Conservation (phyloP, 1,140 invertebrate genomes). For the Drosophila funebris region DNA sequence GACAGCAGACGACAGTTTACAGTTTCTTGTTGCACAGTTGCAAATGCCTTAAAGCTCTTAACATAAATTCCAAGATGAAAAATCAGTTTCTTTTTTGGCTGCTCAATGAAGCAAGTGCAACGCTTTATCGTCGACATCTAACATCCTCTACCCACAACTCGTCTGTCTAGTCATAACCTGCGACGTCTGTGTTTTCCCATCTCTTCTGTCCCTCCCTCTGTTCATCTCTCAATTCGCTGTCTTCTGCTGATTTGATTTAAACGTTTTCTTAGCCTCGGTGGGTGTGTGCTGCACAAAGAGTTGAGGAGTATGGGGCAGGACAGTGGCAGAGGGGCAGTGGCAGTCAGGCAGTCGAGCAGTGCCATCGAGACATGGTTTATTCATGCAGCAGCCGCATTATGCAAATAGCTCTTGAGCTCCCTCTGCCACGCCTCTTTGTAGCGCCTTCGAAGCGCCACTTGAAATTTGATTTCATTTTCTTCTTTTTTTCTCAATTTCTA, state of each 20-base stretch:
- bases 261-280: slow-evolving; percentile 58
- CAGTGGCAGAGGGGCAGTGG: background rate
- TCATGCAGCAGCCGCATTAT: slow-evolving; percentile 80
- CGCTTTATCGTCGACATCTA: slow-evolving; percentile 43
- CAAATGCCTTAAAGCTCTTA: slow-evolving; percentile 59
- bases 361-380: slow-evolving; percentile 73
- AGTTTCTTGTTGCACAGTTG: slow-evolving; percentile 17
- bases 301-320: background rate
- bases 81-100: slow-evolving; percentile 20
- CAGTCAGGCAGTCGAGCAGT: too few relatives aligned
- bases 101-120: slow-evolving; percentile 60
- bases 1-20: slow-evolving; percentile 26
- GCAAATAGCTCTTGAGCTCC: slow-evolving; percentile 61
- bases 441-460: slow-evolving; percentile 55
- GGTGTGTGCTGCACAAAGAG: slow-evolving; percentile 6
- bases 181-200: background rate
- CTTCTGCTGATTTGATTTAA: slow-evolving; percentile 73
- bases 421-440: slow-evolving; percentile 31
- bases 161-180: slow-evolving; percentile 50
- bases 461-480: slow-evolving; percentile 72
- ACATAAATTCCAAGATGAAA: slow-evolving; percentile 54
- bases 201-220: slow-evolving; percentile 9
- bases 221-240: slow-evolving; percentile 16
- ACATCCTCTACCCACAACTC: background rate
- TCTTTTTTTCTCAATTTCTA: slow-evolving; percentile 49